Evolutionary conservation across 2,113 vertebrate species (phyloP).

Genomic region (Rhagologus leucostigma): DNA sequence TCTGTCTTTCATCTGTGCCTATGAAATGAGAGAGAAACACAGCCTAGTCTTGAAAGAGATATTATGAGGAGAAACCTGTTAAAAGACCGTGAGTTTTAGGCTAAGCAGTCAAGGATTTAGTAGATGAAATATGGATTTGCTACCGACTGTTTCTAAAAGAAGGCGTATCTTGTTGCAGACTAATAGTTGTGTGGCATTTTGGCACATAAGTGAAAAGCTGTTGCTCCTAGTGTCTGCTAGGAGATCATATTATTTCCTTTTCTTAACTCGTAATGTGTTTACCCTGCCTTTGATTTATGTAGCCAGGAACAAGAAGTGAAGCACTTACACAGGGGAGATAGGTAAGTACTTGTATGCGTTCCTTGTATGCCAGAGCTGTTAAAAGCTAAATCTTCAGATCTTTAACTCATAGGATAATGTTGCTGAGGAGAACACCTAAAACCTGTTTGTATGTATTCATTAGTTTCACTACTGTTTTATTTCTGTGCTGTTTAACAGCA

Average conservation of each 20-base stretch:
- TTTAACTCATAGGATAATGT: not conserved
- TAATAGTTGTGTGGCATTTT: not conserved
- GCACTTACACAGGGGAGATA: not conserved
- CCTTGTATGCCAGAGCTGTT: not conserved
- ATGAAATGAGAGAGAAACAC: not conserved
- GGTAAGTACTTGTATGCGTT: not conserved
- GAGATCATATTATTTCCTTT: slow-evolving; percentile 42
- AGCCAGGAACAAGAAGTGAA: slow-evolving; percentile 33
- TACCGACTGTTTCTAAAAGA: not conserved
- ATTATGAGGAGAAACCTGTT: not conserved
- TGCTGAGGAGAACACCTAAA: not conserved
- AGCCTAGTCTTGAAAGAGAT: not conserved
- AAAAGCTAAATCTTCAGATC: not conserved
- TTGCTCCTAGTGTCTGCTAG: not conserved
- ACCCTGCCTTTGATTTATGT: slow-evolving; percentile 55
- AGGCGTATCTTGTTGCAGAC: not conserved
- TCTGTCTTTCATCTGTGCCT: not conserved
- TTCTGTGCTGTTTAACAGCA: not conserved
- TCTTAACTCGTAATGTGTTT: not conserved
- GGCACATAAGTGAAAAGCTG: not conserved
- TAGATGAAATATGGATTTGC: not conserved
- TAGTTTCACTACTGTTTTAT: not conserved
- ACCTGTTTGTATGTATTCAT: not conserved
- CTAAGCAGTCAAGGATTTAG: not conserved
- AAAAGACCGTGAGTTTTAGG: not conserved